A percentile compares a stretch with the other conserved stretches of the same genome.
These are phyloP conservation scores for Zeugodacus cucurbitae DNA, from an alignment of 1,140 invertebrate species.

Conservation along the genomic window DNA sequence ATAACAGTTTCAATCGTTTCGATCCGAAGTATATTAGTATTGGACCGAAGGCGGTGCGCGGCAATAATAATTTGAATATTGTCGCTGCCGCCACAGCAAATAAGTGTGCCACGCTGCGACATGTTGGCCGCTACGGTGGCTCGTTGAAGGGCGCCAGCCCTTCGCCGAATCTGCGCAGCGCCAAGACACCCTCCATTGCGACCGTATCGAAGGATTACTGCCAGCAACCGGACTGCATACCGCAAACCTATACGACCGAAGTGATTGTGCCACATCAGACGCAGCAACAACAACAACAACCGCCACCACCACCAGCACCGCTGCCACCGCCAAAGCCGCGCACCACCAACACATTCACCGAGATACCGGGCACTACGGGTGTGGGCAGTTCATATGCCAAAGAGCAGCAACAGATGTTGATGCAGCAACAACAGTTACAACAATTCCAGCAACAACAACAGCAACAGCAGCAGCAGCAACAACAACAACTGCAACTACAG, in stretches of 20 bases:
- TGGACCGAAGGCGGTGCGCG: slow-evolving; percentile 70
- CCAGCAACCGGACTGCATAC: slow-evolving; percentile 62
- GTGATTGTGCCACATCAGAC: slow-evolving; percentile 39
- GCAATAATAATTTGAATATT: slow-evolving; percentile 61
- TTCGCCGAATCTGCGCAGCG: slow-evolving; percentile 61
- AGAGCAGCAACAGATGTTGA: slow-evolving; percentile 58
- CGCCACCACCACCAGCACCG: slow-evolving; percentile 53
- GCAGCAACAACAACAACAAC: slow-evolving; percentile 15
- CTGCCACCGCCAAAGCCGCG: slow-evolving; percentile 61
- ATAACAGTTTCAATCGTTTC: slow-evolving; percentile 70
- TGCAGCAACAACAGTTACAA: slow-evolving; percentile 60
- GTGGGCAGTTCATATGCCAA: slow-evolving; percentile 63
- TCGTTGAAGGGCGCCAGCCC: slow-evolving; percentile 65
- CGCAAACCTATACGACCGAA: slow-evolving; percentile 52
- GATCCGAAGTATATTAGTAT: slow-evolving; percentile 74
- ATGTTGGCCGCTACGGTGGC: slow-evolving; percentile 66
- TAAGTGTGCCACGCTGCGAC: slow-evolving; percentile 63
- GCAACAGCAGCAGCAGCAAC: slow-evolving; percentile 48
- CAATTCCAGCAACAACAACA: slow-evolving; percentile 53
- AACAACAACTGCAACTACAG: slow-evolving; percentile 48
- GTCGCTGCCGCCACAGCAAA: slow-evolving; percentile 55
- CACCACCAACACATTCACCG: slow-evolving; percentile 63
- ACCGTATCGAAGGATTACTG: slow-evolving; percentile 65
- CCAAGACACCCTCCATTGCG: slow-evolving; percentile 63
- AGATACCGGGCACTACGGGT: slow-evolving; percentile 63